Base-by-base conservation (phyloP, 2,888 invertebrate species). In the Neelides folsomi region DNA sequence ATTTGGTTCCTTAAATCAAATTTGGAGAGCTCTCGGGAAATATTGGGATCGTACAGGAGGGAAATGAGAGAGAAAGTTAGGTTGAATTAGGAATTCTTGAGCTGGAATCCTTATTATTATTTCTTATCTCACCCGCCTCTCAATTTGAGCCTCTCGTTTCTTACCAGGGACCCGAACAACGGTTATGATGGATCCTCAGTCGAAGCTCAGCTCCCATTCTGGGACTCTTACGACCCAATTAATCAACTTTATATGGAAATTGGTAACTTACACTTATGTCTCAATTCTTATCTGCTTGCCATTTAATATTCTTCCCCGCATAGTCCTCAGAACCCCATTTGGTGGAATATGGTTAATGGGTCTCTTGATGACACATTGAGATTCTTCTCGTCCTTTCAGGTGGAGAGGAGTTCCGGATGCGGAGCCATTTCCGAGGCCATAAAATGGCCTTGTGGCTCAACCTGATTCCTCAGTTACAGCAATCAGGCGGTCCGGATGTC, bases 401-500 rank as follows among this genome's bases (percentile, higher is more conserved):
- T 50, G 55, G 49, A 44, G 67, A 66, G 60, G 68, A 72, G 47
- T 71, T 71, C 9, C 67, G 68, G 62, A 79, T 86, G 72, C 81
- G 80, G 68, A 85, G 83, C 66, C 88, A 88, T 73, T 89, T 88
- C 72, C 78, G 87, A 20, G 86, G 87, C 0, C 86, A 87, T 73
- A 86, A 88, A 73, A 82, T 89, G 80, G 86, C 88, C 51, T 77
- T 88, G 56, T 90, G 89, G 90, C 71, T 88, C 64, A 86, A 87
- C 67, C 76, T 88, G 50, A 81, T 88, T 59, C 87, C 87, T 13
- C 86, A 86, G 69, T 77, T 88, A 57, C 86, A 87, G 72, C 79
- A 83, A 62, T 83, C 84, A 1, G 85, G 85, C 16, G 76, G 79
- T 59, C 82, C 82, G 65, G 87, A 87, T 67, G 80, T 86, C 56